phyloP scores from a whole-genome alignment of 2,888 invertebrate species.

The Protodeltote pygarga region DNA sequence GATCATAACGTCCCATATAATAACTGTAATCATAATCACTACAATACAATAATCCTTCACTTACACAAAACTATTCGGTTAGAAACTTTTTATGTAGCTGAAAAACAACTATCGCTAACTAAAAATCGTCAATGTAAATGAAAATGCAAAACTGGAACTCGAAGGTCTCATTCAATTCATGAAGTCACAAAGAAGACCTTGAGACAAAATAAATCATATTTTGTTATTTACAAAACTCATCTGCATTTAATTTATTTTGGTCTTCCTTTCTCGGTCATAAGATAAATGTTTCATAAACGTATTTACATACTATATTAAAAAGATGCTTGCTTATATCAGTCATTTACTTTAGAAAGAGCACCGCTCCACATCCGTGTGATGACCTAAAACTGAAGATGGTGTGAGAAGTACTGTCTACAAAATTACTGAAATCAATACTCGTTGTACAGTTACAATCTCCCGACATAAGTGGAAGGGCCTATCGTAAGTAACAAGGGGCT shows the following conservation, averaged over 20 bases:
- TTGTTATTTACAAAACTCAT: background rate
- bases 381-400: too few relatives aligned
- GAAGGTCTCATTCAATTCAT: slow-evolving; percentile 18
- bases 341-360: too few relatives aligned
- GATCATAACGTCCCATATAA: slow-evolving; percentile 26
- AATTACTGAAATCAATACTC: slow-evolving; percentile 13
- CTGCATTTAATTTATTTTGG: too few relatives aligned
- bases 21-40: slow-evolving; percentile 36
- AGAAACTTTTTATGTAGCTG: slow-evolving; percentile 1
- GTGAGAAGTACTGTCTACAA: too few relatives aligned
- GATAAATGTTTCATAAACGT: too few relatives aligned
- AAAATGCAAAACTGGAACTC: slow-evolving; percentile 14
- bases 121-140: slow-evolving; percentile 13
- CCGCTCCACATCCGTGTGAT: too few relatives aligned
- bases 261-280: too few relatives aligned
- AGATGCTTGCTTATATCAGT: too few relatives aligned
- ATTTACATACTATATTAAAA: too few relatives aligned
- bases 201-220: background rate
- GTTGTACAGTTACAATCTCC: slow-evolving; percentile 14
- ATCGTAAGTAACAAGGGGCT: slow-evolving; percentile 33
- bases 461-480: slow-evolving; percentile 22
- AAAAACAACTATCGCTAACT: slow-evolving; percentile 1
- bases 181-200: slow-evolving; percentile 8
- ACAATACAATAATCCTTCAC: too few relatives aligned
- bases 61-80: too few relatives aligned